A percentile compares a stretch with the other conserved stretches of the same genome.
phyloP scores from a whole-genome alignment of 2,113 vertebrate genomes.

The Scalopus aquaticus region DNA sequence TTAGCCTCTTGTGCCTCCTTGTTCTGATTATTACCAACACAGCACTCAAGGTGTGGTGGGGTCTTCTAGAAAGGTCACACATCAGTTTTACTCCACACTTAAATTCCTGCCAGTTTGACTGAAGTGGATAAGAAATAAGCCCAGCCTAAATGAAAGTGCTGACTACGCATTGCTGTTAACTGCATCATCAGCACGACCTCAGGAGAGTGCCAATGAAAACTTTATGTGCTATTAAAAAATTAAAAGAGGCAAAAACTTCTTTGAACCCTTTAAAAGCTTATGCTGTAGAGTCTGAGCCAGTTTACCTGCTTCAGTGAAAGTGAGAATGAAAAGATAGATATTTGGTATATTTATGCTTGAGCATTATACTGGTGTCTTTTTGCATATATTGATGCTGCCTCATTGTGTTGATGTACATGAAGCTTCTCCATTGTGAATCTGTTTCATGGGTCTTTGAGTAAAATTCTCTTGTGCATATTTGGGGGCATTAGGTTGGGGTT shows the following conservation, averaged over 20 bases:
- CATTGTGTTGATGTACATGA: neutral
- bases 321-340: neutral
- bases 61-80: neutral
- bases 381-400: neutral
- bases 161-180: neutral
- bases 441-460: neutral
- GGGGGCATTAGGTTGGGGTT: neutral
- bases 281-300: neutral
- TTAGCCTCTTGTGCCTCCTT: neutral
- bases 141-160: neutral
- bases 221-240: conserved; percentile 53
- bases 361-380: accelerated
- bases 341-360: neutral
- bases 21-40: neutral
- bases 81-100: neutral
- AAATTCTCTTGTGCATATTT: neutral
- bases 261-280: conserved; percentile 14
- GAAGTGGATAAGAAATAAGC: neutral
- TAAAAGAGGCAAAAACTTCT: conserved; percentile 11
- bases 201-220: neutral
- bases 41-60: neutral
- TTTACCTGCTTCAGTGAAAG: neutral
- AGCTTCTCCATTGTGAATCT: neutral
- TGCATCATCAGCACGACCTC: neutral
- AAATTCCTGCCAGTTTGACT: neutral